Evolutionary conservation across 2,797 vertebrate genomes (phyloP).

Genomic region (Decapterus maruadsi): DNA sequence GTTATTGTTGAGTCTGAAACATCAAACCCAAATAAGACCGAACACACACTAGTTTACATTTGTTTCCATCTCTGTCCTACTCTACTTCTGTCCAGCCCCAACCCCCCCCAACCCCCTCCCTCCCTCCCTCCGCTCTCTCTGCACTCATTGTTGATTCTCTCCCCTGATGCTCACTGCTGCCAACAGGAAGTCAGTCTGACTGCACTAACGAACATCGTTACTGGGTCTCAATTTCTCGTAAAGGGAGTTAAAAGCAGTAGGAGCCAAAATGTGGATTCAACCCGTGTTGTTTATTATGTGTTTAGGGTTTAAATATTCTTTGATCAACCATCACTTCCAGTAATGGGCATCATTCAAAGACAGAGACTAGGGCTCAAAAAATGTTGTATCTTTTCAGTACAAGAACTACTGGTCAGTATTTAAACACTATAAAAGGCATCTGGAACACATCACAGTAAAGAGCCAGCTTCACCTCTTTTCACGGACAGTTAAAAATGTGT

Average conservation of each 20-base stretch:
- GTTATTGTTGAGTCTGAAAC: background rate
- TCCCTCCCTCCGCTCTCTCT: background rate
- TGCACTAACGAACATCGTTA: conserved; percentile 14
- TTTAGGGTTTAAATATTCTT: no score
- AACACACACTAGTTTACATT: background rate
- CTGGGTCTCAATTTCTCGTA: background rate
- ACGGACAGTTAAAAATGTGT: no score
- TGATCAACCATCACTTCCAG: no score
- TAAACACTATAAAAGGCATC: no score
- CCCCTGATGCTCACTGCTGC: conserved; percentile 27
- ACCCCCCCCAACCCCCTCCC: background rate
- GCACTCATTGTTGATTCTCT: conserved; percentile 26
- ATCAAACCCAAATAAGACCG: background rate
- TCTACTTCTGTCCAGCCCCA: conserved; percentile 31
- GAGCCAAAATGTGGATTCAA: no score
- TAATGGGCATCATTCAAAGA: no score
- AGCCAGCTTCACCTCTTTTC: no score
- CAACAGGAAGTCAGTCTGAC: conserved; percentile 21
- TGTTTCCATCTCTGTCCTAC: conserved; percentile 15
- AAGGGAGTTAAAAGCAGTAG: background rate
- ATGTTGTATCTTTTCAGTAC: no score
- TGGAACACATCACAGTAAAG: no score
- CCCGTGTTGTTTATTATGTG: no score
- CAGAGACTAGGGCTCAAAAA: no score
- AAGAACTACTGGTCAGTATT: no score